Percentiles rank a stretch among this genome's conserved stretches.
Conservation (phyloP, 2,797 vertebrate genomes). For the Thripadectes ignobilis region DNA sequence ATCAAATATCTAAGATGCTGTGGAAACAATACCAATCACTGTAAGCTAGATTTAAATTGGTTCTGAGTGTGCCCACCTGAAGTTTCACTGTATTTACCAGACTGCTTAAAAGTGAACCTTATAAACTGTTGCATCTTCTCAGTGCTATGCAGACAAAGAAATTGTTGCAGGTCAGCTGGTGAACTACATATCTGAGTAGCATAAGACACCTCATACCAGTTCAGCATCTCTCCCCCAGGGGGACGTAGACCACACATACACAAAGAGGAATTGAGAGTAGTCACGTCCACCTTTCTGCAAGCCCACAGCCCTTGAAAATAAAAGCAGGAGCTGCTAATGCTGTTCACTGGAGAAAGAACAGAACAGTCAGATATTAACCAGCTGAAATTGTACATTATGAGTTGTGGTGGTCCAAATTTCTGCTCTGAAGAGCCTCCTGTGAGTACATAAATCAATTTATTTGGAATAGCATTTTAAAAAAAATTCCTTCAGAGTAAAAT, state of each 20-base stretch:
- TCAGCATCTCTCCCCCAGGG: not conserved
- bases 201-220: not conserved
- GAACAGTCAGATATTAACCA: not conserved
- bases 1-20: not conserved
- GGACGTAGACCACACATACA: not conserved
- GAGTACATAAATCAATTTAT: not conserved
- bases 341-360: not conserved
- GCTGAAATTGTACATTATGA: not conserved
- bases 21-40: not conserved
- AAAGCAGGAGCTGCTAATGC: not conserved
- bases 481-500: not conserved
- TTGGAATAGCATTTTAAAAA: not conserved
- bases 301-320: not conserved
- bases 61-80: not conserved
- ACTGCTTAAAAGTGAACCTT: not conserved
- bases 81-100: not conserved
- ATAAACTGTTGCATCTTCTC: not conserved
- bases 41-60: not conserved
- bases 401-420: not conserved
- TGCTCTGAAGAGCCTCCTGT: not conserved
- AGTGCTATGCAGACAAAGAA: not conserved
- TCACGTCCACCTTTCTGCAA: not conserved
- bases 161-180: not conserved
- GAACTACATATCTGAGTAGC: not conserved
- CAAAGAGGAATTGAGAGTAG: not conserved